A percentile compares a stretch with the other conserved stretches of the same genome.
Evolutionary conservation across 2,113 vertebrate genomes (phyloP).

Genomic region (Ailurus styani): DNA sequence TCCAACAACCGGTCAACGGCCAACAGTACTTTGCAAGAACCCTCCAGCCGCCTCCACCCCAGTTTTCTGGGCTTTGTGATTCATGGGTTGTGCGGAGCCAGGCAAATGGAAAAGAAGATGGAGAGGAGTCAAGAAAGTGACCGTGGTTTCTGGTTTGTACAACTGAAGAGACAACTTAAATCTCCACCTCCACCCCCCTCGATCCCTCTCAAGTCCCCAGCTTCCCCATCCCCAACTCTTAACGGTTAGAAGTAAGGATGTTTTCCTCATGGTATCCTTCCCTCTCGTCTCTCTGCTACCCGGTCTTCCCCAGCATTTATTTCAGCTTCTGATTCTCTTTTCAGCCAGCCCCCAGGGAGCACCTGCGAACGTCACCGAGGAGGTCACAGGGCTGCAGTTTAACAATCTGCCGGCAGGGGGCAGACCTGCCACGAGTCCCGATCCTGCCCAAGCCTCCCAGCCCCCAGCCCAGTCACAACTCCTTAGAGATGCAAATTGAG

Average conservation of each 20-base stretch:
- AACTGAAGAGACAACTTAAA: neutral
- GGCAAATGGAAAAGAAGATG: neutral
- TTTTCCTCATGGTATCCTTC: neutral
- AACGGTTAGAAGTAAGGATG: neutral
- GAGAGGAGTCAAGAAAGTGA: neutral
- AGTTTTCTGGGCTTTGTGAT: neutral
- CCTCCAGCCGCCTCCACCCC: too few species aligned
- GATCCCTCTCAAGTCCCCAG: neutral
- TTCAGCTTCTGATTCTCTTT: neutral
- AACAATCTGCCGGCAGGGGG: constrained; percentile 22
- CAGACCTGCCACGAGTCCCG: neutral
- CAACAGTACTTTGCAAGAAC: neutral
- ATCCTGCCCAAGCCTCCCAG: constrained; percentile 18
- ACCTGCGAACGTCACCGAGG: too few species aligned
- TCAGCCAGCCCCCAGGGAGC: too few species aligned
- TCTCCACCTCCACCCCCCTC: neutral
- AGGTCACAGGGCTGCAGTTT: constrained; percentile 1
- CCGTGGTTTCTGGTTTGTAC: neutral
- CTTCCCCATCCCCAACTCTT: neutral
- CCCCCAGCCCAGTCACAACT: constrained; percentile 81
- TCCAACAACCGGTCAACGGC: neutral
- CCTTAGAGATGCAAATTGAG: constrained; percentile 89
- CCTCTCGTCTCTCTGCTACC: neutral
- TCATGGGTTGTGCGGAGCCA: neutral
- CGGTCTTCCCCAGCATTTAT: neutral